Evolutionary conservation across 2,888 invertebrate genomes (phyloP).

Genomic region (Xylocampa areola): DNA sequence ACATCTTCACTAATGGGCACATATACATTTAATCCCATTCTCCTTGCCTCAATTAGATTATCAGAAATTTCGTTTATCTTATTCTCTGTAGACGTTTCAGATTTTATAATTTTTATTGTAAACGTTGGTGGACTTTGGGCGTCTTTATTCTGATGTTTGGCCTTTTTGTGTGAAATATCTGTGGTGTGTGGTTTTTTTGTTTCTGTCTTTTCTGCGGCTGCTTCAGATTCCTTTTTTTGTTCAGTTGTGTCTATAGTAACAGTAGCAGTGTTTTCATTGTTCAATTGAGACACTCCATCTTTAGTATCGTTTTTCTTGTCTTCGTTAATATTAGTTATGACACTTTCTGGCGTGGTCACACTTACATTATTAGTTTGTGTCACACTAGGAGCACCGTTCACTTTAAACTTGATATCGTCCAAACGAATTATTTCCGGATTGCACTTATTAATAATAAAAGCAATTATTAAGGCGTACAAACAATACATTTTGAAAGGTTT

Average conservation of each 20-base stretch:
- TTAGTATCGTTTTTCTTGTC: conserved; percentile 3
- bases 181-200: neutral
- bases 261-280: neutral
- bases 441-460: conserved; percentile 18
- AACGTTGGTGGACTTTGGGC: neutral
- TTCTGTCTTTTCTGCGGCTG: neutral
- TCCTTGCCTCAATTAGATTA: conserved; percentile 14
- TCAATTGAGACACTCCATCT: neutral
- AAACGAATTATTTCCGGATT: conserved; percentile 27
- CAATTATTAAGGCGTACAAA: conserved; percentile 15
- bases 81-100: neutral
- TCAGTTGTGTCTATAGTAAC: conserved; percentile 6
- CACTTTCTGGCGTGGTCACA: conserved; percentile 4
- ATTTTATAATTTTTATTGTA: conserved; percentile 4
- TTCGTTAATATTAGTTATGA: neutral
- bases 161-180: neutral
- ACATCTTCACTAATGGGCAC: conserved; percentile 53
- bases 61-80: conserved; percentile 2
- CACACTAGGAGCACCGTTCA: conserved; percentile 33
- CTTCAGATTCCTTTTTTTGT: neutral
- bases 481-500: conserved; percentile 38
- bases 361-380: conserved; percentile 2
- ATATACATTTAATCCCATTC: conserved; percentile 23
- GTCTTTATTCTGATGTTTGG: neutral
- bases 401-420: conserved; percentile 23